These are phyloP conservation scores for Capromys pilorides DNA, from an alignment of 2,797 vertebrate genomes.

Conservation along the genomic window DNA sequence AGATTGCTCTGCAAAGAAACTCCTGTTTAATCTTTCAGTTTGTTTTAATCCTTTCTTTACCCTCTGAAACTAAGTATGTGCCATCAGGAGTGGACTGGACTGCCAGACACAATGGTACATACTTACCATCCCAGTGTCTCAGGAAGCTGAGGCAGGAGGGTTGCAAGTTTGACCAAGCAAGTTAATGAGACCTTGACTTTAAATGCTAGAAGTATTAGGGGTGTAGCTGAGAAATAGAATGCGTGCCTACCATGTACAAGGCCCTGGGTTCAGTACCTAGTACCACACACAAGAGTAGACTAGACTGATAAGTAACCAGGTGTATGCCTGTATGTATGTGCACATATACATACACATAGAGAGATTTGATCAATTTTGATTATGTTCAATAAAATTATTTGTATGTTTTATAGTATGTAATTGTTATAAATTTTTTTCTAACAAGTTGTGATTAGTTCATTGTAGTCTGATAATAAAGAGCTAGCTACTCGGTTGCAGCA, in stretches of 20 bases:
- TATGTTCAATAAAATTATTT: slow-evolving; percentile 55
- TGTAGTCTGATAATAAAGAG: slow-evolving; percentile 14
- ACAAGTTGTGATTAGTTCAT: slow-evolving; percentile 42
- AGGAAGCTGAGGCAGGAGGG: background rate
- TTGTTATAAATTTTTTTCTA: slow-evolving; percentile 53
- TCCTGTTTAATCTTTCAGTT: background rate
- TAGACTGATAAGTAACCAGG: background rate
- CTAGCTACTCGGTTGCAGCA: background rate
- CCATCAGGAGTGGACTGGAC: background rate
- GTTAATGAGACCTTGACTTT: background rate
- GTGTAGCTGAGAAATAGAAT: background rate
- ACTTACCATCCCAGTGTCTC: background rate
- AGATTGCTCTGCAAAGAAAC: slow-evolving; percentile 25
- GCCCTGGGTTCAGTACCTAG: background rate
- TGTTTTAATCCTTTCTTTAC: slow-evolving; percentile 61
- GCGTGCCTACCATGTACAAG: background rate
- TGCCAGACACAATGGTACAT: background rate
- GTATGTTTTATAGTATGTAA: slow-evolving; percentile 26
- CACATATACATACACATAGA: background rate
- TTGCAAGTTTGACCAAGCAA: background rate
- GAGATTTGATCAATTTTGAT: background rate
- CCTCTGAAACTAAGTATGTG: slow-evolving; percentile 27
- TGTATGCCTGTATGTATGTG: background rate
- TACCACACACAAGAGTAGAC: background rate
- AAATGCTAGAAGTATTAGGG: background rate